Evolutionary conservation across 2,797 vertebrate genomes (phyloP).

Genomic region (Lophius americanus): DNA sequence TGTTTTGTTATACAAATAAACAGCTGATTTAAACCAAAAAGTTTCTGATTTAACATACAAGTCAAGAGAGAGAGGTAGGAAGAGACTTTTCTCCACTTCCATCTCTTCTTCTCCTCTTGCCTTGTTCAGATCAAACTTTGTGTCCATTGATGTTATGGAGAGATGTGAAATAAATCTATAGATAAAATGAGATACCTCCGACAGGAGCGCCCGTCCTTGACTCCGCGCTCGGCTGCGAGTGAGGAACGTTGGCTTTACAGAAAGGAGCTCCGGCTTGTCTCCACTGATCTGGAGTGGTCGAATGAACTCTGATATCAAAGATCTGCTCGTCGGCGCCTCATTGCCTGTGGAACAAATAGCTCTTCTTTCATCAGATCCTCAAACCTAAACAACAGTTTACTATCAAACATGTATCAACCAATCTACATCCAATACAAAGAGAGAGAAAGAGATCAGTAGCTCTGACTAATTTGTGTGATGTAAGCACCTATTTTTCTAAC

Average conservation of each 20-base stretch:
- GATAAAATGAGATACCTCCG: conserved; percentile 82
- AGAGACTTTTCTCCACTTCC: background rate
- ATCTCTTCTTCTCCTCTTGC: background rate
- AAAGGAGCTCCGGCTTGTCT: conserved; percentile 90
- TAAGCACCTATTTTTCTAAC: too few relatives aligned
- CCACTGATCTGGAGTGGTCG: conserved; percentile 87
- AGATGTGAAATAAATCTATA: conserved; percentile 1
- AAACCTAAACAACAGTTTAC: conserved; percentile 8
- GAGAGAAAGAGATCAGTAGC: background rate
- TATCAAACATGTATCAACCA: conserved; percentile 12
- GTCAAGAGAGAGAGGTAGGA: background rate
- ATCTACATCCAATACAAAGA: background rate
- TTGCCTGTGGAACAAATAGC: conserved; percentile 81
- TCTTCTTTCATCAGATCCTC: conserved; percentile 23
- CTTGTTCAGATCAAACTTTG: background rate
- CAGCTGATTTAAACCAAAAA: background rate
- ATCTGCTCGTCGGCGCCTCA: conserved; percentile 85
- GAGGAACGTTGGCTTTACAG: conserved; percentile 90
- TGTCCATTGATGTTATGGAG: conserved; percentile 1
- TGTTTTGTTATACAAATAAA: background rate
- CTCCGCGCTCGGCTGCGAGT: conserved; percentile 82
- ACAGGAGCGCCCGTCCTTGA: conserved; percentile 87
- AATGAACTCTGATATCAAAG: conserved; percentile 90
- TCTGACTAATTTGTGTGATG: too few relatives aligned
- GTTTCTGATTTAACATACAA: background rate